Evolutionary conservation across 2,113 vertebrate genomes (phyloP).

Genomic region (Aspiorhynchus laticeps): DNA sequence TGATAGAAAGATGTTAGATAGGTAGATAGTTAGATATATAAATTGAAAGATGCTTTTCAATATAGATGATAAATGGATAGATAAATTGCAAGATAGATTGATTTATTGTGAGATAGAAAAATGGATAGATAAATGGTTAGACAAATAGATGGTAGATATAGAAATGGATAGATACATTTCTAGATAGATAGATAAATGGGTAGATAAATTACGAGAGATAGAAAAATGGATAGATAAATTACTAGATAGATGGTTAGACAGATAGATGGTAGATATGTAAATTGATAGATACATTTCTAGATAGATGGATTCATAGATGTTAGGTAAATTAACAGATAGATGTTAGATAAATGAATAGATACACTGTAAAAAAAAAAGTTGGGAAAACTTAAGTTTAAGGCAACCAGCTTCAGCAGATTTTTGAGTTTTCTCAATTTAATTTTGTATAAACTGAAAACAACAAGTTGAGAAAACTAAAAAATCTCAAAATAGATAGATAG

Average conservation of each 20-base stretch:
- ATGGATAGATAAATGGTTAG: background rate
- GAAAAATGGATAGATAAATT: background rate
- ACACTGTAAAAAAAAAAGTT: no score
- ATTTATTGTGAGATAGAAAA: background rate
- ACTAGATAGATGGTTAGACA: background rate
- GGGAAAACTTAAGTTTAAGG: no score
- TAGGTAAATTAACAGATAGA: background rate
- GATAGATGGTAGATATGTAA: background rate
- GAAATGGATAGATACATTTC: background rate
- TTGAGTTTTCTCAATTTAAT: no score
- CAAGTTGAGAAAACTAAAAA: no score
- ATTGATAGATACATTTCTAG: background rate
- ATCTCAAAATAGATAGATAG: no score
- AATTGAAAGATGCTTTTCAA: no score
- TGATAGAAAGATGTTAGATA: background rate
- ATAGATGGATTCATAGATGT: background rate
- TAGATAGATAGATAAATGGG: background rate
- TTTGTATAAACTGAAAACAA: no score
- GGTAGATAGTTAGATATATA: background rate
- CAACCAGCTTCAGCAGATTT: no score
- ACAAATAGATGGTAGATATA: background rate
- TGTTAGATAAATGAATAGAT: no score
- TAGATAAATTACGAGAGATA: background rate
- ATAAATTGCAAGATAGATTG: background rate
- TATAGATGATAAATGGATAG: background rate